These are phyloP conservation scores for Dione juno DNA, from an alignment of 2,888 invertebrate genomes.

Conservation along the genomic window DNA sequence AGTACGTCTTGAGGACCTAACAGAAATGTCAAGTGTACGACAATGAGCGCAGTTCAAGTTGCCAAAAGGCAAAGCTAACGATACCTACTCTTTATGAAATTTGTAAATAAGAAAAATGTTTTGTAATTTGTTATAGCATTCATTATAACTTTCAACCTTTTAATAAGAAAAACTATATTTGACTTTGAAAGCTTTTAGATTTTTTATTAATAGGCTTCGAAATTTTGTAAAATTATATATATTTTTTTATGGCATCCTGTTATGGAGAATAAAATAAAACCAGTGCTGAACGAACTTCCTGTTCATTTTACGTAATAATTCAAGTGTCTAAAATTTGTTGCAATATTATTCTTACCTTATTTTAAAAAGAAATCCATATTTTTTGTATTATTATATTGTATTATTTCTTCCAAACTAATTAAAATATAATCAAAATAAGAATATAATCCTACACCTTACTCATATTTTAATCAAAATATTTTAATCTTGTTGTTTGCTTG, in stretches of 20 bases:
- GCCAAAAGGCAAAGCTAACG: constrained; percentile 41
- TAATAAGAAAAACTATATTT: neutral
- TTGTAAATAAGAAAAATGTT: constrained; percentile 14
- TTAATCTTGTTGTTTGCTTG: neutral
- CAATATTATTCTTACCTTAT: too few species aligned
- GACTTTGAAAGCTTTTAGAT: neutral
- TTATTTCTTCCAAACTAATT: too few species aligned
- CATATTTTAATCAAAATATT: neutral
- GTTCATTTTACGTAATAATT: neutral
- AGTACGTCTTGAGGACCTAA: constrained; percentile 40
- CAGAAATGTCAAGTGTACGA: constrained; percentile 43
- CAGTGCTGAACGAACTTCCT: neutral
- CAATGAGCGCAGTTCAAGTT: constrained; percentile 39
- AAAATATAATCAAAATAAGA: neutral
- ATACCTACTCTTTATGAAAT: constrained; percentile 39
- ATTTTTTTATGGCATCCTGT: neutral
- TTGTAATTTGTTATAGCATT: constrained; percentile 5
- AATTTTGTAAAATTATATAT: neutral
- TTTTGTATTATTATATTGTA: too few species aligned
- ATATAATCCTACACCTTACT: neutral
- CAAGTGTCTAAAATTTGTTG: too few species aligned
- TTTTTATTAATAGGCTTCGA: neutral
- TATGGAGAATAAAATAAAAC: neutral
- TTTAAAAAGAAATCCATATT: too few species aligned
- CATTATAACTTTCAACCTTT: constrained; percentile 4